Percentiles rank a stretch among this genome's conserved stretches.
Evolutionary conservation across 2,113 vertebrate genomes (phyloP).

Genomic region (Marmota flaviventris): DNA sequence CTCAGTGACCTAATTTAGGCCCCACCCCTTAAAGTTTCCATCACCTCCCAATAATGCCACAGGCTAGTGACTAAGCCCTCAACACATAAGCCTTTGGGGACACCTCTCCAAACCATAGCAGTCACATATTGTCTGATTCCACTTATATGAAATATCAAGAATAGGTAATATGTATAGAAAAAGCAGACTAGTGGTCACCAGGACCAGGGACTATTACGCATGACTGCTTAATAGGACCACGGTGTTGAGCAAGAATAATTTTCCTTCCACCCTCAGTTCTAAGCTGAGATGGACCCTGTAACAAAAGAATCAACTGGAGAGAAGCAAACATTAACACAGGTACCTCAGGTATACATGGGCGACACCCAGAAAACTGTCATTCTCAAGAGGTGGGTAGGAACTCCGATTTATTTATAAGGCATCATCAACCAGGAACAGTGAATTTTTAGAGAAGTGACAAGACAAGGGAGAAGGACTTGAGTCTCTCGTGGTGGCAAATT

Average conservation of each 20-base stretch:
- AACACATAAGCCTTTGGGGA: too few relatives aligned
- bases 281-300: background rate
- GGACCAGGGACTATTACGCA: background rate
- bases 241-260: background rate
- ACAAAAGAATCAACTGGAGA: background rate
- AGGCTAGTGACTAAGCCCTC: too few relatives aligned
- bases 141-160: background rate
- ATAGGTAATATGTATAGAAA: background rate
- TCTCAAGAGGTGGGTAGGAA: background rate
- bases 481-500: background rate
- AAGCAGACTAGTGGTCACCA: background rate
- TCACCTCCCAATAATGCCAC: too few relatives aligned
- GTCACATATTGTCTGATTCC: too few relatives aligned
- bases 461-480: background rate
- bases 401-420: too few relatives aligned
- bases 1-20: too few relatives aligned
- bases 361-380: background rate
- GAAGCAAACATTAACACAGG: background rate
- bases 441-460: background rate
- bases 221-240: background rate
- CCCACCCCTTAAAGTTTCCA: too few relatives aligned
- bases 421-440: background rate
- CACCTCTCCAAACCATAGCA: too few relatives aligned
- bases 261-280: background rate
- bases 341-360: background rate